Evolutionary conservation across 2,888 invertebrate genomes (phyloP), one percentile per base, ranked within the genome.

Genomic region (Aphidoletes aphidimyza): DNA sequence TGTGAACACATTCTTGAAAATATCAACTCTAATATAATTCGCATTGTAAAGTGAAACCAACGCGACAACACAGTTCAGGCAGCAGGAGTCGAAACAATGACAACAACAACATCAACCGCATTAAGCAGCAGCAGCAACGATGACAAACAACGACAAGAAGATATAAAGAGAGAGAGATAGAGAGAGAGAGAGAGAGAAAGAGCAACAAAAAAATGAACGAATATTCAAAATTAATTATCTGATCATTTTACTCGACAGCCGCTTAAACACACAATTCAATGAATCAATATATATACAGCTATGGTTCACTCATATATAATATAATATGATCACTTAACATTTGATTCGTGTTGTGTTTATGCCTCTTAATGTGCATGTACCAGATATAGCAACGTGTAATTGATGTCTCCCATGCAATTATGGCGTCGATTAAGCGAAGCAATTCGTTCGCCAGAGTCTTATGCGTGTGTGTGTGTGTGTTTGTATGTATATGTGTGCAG

Each of bases 221-320:
- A 69, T 69, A 69, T 69, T 69, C 69, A 69, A 69, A 69, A 69
- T 69, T 69, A 69, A 69, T 69, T 69, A 69, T 69, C 69, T 69
- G 69, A 69, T 69, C 69, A 69, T 69, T 30, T 30, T 30, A 30
- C 69, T 69, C 26, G 69, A 69, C 69, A 69, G 69, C 69, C 69
- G 69, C 69, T 69, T 69, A 69, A 69, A 30, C 69, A 69, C 69
- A 69, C 69, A 69, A 69, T 69, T 69, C 69, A 69, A 69, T 69
- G 69, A 69, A 69, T 69, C 69, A 69, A 69, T 69, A 69, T n/a
- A n/a, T n/a, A n/a, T n/a, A n/a, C n/a, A n/a, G n/a, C n/a, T n/a
- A n/a, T n/a, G n/a, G n/a, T n/a, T n/a, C n/a, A n/a, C n/a, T n/a
- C n/a, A n/a, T n/a, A n/a, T 69, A 69, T 69, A 69, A 69, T 69